Percentiles rank a stretch among this genome's conserved stretches.
These are phyloP conservation scores for Euphydryas editha DNA, from an alignment of 2,888 invertebrate genomes.

Conservation along the genomic window DNA sequence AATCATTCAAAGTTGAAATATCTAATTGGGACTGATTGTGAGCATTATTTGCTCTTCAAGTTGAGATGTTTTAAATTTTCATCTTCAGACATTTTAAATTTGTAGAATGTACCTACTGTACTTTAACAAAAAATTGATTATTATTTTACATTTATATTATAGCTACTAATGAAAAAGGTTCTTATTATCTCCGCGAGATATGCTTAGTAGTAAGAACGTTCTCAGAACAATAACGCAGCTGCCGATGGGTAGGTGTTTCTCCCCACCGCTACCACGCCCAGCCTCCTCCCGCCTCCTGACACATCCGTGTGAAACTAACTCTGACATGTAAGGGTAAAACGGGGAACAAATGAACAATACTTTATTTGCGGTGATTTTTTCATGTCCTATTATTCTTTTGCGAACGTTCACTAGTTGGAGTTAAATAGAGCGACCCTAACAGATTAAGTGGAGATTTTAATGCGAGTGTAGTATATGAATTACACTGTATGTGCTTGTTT, in stretches of 20 bases:
- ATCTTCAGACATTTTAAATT: too few relatives aligned
- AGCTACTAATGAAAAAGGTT: conserved; percentile 8
- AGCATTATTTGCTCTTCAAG: too few relatives aligned
- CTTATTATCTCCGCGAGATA: conserved; percentile 22
- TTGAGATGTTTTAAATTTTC: too few relatives aligned
- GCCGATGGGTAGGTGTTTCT: conserved; percentile 66
- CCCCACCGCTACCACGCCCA: conserved; percentile 66
- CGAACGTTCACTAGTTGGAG: conserved; percentile 57
- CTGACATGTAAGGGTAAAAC: conserved; percentile 64
- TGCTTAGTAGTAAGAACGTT: conserved; percentile 52
- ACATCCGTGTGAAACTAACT: conserved; percentile 75
- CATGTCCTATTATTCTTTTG: conserved; percentile 65
- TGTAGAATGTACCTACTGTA: too few relatives aligned
- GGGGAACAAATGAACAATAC: conserved; percentile 68
- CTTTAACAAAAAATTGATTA: neutral
- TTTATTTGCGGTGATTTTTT: conserved; percentile 72
- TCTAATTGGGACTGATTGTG: too few relatives aligned
- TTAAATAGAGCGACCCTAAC: conserved; percentile 70
- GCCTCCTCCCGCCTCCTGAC: conserved; percentile 56
- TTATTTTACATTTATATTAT: neutral
- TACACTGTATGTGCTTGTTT: conserved; percentile 40
- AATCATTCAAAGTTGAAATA: too few relatives aligned
- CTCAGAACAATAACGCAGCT: conserved; percentile 66
- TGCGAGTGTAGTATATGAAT: conserved; percentile 58
- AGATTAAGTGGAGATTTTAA: conserved; percentile 70